Percentiles rank a stretch among this genome's conserved stretches.
These are phyloP conservation scores for Paraescarpia echinospica DNA, from an alignment of 1,140 invertebrate genomes.

Conservation along the genomic window DNA sequence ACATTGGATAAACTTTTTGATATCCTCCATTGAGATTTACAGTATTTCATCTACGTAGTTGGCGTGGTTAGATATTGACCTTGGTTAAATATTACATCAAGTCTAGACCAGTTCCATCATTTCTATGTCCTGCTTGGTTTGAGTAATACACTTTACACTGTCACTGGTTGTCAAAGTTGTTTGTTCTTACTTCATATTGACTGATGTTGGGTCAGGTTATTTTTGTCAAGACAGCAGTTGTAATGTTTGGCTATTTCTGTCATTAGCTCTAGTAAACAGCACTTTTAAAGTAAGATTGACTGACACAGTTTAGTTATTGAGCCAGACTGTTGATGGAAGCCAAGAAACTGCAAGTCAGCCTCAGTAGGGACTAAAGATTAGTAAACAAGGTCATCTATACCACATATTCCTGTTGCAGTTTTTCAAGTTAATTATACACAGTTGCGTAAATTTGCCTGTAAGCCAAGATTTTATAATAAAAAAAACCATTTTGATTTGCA, in stretches of 20 bases:
- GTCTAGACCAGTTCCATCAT: background rate
- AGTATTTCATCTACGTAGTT: too few relatives aligned
- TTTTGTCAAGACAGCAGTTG: background rate
- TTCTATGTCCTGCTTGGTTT: background rate
- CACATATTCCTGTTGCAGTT: background rate
- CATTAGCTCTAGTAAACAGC: background rate
- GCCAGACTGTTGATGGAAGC: background rate
- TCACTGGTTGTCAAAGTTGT: background rate
- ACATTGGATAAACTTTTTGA: background rate
- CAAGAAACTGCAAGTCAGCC: background rate
- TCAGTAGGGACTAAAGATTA: background rate
- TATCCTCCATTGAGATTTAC: background rate
- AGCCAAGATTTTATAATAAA: background rate
- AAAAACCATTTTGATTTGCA: background rate
- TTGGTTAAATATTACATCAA: background rate
- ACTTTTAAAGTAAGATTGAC: background rate
- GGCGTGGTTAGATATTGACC: background rate
- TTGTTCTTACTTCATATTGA: background rate
- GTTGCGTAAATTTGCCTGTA: background rate
- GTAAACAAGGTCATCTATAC: background rate
- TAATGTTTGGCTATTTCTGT: background rate
- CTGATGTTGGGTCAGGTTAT: background rate
- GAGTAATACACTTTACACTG: background rate
- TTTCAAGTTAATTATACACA: background rate
- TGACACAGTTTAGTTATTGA: background rate